Evolutionary conservation across 2,113 vertebrate genomes (phyloP).

Genomic region (human (Homo sapiens)): DNA sequence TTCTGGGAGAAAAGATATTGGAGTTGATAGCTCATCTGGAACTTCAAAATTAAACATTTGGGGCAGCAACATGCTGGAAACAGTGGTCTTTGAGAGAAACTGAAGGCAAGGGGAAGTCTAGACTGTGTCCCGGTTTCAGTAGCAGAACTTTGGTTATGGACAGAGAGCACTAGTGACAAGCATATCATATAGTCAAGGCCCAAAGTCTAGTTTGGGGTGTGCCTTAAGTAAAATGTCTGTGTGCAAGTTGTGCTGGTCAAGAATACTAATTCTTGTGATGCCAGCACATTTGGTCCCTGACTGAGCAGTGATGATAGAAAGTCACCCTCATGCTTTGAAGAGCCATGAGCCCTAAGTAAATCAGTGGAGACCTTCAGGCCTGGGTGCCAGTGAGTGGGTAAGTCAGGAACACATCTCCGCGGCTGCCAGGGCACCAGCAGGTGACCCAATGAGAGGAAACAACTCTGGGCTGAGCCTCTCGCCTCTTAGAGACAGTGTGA

Average conservation of each 20-base stretch:
- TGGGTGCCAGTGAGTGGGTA: not conserved
- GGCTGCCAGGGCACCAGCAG: not conserved
- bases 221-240: not conserved
- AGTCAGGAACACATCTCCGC: not conserved
- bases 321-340: not conserved
- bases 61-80: not conserved
- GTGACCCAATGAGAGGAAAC: not conserved
- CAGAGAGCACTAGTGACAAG: not conserved
- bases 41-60: not conserved
- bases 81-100: not conserved
- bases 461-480: fast-evolving
- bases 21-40: not conserved
- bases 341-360: not conserved
- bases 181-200: fast-evolving
- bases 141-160: not conserved
- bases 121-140: not conserved
- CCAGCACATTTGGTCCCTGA: not conserved
- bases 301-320: not conserved
- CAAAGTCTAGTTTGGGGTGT: not conserved
- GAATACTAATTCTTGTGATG: not conserved
- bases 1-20: not conserved
- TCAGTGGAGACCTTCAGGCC: not conserved
- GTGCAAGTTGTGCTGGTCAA: not conserved
- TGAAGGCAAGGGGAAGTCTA: not conserved
- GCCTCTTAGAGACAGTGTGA: not conserved